Evolutionary conservation across 2,888 invertebrate species (phyloP).

Genomic region (Fragum whitleyi): DNA sequence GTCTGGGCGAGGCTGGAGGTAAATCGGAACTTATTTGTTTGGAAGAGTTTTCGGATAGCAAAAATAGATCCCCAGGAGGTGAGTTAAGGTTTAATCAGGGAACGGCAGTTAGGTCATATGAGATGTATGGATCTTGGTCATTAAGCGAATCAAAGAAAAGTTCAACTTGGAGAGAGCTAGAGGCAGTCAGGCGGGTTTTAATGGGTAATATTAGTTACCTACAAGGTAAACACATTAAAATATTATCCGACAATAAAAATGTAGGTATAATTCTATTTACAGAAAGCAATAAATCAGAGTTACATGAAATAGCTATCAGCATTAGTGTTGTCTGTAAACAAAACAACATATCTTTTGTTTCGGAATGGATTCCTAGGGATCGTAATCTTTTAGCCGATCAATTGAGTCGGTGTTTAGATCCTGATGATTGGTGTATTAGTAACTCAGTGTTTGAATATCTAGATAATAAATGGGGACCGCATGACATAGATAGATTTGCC

Average conservation of each 20-base stretch:
- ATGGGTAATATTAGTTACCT: not conserved
- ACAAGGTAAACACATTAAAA: not conserved
- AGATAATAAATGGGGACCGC: conserved; percentile 27
- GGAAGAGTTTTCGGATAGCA: not conserved
- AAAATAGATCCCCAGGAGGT: not conserved
- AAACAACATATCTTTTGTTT: not conserved
- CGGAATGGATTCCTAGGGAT: conserved; percentile 20
- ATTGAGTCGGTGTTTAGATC: conserved; percentile 15
- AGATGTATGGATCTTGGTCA: conserved; percentile 11
- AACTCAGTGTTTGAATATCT: not conserved
- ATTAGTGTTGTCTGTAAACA: not conserved
- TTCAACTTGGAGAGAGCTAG: conserved; percentile 27
- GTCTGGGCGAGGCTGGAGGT: too few species aligned
- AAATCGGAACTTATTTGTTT: not conserved
- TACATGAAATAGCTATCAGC: not conserved
- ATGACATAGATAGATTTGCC: conserved; percentile 33
- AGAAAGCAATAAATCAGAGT: conserved; percentile 9
- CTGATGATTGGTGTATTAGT: conserved; percentile 20
- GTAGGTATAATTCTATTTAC: not conserved
- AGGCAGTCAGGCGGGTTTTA: too few species aligned
- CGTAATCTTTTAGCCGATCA: conserved; percentile 18
- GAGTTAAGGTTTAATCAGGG: not conserved
- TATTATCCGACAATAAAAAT: conserved; percentile 27
- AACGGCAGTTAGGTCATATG: not conserved
- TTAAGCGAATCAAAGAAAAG: not conserved